A percentile compares a stretch with the other conserved stretches of the same genome.
Conservation (phyloP, 53 echinoderm and acorn worm species). For the Paelopatides confundens region DNA sequence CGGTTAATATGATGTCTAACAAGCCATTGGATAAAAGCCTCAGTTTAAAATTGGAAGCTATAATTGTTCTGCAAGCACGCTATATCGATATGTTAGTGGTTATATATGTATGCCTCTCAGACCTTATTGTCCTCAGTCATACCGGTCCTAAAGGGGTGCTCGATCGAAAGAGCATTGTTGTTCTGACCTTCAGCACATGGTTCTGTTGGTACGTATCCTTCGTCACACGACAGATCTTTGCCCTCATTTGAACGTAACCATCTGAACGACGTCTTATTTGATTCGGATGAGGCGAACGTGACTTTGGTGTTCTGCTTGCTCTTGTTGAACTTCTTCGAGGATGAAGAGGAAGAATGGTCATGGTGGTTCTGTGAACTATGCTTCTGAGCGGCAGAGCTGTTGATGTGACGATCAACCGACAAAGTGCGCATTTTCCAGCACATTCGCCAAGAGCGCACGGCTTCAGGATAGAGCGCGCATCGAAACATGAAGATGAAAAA, state of each 20-base stretch:
- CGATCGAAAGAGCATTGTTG: conserved; percentile 3
- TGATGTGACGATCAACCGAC: conserved; percentile 57
- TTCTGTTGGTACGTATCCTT: background rate
- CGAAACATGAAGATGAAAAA: conserved; percentile 95
- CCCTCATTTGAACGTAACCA: conserved; percentile 14
- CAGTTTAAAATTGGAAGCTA: too few species aligned
- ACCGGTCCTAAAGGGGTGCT: background rate
- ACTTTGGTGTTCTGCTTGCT: conserved; percentile 24
- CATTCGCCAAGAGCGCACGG: conserved; percentile 75
- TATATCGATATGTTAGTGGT: too few species aligned
- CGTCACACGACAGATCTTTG: background rate
- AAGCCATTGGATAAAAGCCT: too few species aligned
- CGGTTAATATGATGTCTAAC: too few species aligned
- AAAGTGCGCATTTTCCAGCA: conserved; percentile 62
- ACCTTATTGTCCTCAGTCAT: conserved; percentile 7
- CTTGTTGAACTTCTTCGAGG: background rate
- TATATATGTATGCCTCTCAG: background rate
- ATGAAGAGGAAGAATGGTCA: background rate
- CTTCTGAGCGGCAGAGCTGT: conserved; percentile 27
- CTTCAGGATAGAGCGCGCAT: conserved; percentile 91
- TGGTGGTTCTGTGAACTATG: conserved; percentile 55
- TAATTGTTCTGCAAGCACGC: too few species aligned
- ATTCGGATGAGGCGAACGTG: conserved; percentile 30
- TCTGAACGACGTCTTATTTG: conserved; percentile 19
- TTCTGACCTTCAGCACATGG: background rate